These are phyloP conservation scores for Baccha elongata DNA, from an alignment of 2,888 invertebrate genomes.

Conservation along the genomic window DNA sequence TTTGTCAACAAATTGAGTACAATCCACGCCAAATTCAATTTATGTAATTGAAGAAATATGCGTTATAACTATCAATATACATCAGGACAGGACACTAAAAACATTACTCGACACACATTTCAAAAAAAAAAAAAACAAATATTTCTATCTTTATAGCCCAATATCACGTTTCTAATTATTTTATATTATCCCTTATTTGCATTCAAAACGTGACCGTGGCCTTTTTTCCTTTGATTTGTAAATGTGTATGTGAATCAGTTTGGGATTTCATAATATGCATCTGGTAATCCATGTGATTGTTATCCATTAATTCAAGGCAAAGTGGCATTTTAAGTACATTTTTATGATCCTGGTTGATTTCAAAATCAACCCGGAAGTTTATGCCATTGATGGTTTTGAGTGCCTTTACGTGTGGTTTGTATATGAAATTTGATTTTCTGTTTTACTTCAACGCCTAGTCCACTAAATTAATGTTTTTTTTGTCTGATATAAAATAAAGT, in stretches of 20 bases:
- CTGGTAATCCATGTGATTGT: slow-evolving; percentile 8
- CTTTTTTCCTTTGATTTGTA: not conserved
- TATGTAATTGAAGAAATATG: not conserved
- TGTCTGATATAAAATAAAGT: not conserved
- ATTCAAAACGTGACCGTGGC: slow-evolving; percentile 25
- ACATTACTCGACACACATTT: too few relatives aligned
- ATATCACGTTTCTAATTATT: slow-evolving; percentile 37
- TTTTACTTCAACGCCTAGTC: not conserved
- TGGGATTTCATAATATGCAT: slow-evolving; percentile 10
- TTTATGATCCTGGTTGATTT: slow-evolving; percentile 39
- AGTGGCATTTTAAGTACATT: slow-evolving; percentile 36
- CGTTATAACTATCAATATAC: not conserved
- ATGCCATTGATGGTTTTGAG: slow-evolving; percentile 4
- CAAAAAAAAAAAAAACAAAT: too few relatives aligned
- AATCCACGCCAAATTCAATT: too few relatives aligned
- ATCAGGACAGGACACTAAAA: not conserved
- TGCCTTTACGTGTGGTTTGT: not conserved
- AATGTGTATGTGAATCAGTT: too few relatives aligned
- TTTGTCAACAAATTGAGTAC: too few relatives aligned
- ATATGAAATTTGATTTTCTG: not conserved
- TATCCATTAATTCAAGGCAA: slow-evolving; percentile 9
- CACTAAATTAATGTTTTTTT: slow-evolving; percentile 2
- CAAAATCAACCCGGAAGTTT: slow-evolving; percentile 23
- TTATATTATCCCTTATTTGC: slow-evolving; percentile 24
- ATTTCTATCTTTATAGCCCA: not conserved